Base-by-base conservation (phyloP, 2,113 vertebrate species). In the Syrrhaptes paradoxus region DNA sequence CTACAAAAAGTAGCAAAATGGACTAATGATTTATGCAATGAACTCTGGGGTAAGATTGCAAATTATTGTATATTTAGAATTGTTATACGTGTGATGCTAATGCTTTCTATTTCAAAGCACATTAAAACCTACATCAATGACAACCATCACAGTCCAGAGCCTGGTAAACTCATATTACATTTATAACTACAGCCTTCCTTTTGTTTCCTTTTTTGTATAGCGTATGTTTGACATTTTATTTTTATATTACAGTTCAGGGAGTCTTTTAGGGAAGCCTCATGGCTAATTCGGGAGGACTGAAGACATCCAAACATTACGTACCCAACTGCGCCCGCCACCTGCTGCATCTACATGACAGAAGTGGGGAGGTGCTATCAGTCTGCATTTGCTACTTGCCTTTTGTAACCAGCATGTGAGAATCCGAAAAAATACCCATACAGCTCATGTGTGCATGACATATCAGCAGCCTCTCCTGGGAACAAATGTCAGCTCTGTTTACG, bases 51-150 rank as follows among this genome's bases (percentile, higher is more conserved):
- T 74, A 90, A 85, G 86, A 84, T 15, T 72, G 58, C 89, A 95
- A 91, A 91, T 95, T 91, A 34, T 21, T 78, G 68, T 94, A 70
- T 94, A 92, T 96, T 95, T 97, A 93, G 66, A 93, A 79, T 66
- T 59, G 31, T 59, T 93, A 49, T 91, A 88, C 71, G 66, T 83
- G 91, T 96, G 82, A 81, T 83, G 51, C 13, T 67, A 78, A 63
- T 26, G 61, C 88, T 86, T 96, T 97, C 97, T 97, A 97, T 97
- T 97, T 97, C 96, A 92, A 90, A 96, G 46, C 61, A 90, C 70
- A 91, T 85, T 94, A 86, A 97, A 97, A 94, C 75, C 72, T 89
- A 61, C 46, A 91, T 55, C 63, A 74, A 82, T 86, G 88, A 93
- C 29, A 54, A 70, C 61, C 1, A 0, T 92, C 81, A 83, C 90